Evolutionary conservation across 2,888 invertebrate species (phyloP).

Genomic region (Pristionchus maxplancki): DNA sequence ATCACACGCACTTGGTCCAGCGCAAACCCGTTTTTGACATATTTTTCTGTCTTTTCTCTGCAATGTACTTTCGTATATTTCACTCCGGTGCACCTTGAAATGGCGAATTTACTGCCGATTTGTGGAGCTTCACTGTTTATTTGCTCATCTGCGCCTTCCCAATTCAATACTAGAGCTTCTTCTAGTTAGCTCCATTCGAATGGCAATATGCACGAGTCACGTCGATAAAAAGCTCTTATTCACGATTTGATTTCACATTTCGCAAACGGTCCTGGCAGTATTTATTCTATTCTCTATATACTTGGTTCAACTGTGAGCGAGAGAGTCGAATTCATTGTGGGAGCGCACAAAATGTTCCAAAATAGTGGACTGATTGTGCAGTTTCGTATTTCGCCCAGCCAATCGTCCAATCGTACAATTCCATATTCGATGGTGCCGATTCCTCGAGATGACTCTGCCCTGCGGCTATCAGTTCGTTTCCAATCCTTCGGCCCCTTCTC

Average conservation of each 20-base stretch:
- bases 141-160: not conserved
- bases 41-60: not conserved
- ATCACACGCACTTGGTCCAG: not conserved
- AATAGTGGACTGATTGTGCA: not conserved
- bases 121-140: not conserved
- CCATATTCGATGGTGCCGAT: not conserved
- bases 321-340: not conserved
- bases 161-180: not conserved
- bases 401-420: not conserved
- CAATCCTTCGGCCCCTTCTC: not conserved
- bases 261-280: not conserved
- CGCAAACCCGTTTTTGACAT: not conserved
- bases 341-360: not conserved
- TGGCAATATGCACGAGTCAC: not conserved
- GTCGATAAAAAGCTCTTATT: not conserved
- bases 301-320: not conserved
- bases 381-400: not conserved
- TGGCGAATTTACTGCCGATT: not conserved
- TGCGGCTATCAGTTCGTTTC: not conserved
- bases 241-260: not conserved
- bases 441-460: not conserved
- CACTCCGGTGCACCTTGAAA: too few relatives aligned
- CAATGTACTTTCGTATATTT: not conserved
- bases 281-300: not conserved
- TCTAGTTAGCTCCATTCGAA: slow-evolving; percentile 27